phyloP scores from a whole-genome alignment of 2,113 vertebrate species.

The Pomatostomus ruficeps region DNA sequence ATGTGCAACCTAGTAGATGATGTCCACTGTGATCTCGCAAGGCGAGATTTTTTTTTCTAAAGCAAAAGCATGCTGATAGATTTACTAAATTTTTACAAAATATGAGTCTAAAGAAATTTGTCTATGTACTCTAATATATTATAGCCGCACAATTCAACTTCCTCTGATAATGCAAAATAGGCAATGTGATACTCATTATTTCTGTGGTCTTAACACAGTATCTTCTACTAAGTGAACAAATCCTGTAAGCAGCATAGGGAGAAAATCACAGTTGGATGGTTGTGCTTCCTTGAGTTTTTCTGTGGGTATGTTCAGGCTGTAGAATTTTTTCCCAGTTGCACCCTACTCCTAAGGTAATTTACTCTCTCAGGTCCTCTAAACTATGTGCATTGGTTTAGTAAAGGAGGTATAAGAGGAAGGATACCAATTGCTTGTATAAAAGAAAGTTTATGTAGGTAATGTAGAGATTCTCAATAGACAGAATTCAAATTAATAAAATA shows the following conservation, averaged over 20 bases:
- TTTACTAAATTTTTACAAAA: conserved; percentile 42
- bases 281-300: background rate
- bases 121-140: background rate
- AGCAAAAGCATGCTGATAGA: conserved; percentile 45
- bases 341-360: background rate
- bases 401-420: background rate
- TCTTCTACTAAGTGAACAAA: background rate
- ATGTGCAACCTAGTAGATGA: conserved; percentile 51
- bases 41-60: background rate
- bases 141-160: background rate
- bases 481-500: background rate
- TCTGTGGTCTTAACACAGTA: background rate
- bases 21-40: conserved; percentile 57
- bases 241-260: background rate
- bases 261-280: background rate
- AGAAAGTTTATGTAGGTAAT: background rate
- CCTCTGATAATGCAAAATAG: background rate
- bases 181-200: background rate
- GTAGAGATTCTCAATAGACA: background rate
- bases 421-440: background rate
- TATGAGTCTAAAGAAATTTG: background rate
- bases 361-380: background rate
- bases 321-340: background rate
- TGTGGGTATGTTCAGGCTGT: background rate
- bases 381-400: background rate